These are phyloP conservation scores for Anas georgica DNA, from an alignment of 2,797 vertebrate species.

Conservation along the genomic window DNA sequence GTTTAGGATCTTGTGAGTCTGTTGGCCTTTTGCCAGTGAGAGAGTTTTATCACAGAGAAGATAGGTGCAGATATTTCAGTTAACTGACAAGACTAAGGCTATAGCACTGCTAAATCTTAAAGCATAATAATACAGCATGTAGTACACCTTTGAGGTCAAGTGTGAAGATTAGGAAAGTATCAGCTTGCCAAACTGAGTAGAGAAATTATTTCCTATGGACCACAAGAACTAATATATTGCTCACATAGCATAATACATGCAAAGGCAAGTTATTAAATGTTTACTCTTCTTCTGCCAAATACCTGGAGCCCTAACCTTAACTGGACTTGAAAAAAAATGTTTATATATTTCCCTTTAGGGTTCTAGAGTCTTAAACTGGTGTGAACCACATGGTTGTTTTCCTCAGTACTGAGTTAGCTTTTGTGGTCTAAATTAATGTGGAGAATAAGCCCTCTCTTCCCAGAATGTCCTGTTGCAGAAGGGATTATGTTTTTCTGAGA, in stretches of 20 bases:
- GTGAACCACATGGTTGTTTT: not conserved
- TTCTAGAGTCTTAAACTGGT: not conserved
- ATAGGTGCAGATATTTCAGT: not conserved
- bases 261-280: not conserved
- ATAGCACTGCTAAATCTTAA: not conserved
- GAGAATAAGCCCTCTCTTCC: not conserved
- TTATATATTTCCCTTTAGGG: not conserved
- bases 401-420: not conserved
- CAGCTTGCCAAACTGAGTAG: not conserved
- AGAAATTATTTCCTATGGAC: not conserved
- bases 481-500: not conserved
- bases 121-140: not conserved
- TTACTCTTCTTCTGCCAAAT: not conserved
- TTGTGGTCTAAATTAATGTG: not conserved
- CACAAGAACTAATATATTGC: not conserved
- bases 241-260: not conserved
- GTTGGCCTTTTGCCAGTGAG: not conserved
- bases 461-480: not conserved
- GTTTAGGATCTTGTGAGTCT: not conserved
- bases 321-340: not conserved
- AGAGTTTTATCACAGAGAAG: not conserved
- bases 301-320: slow-evolving; percentile 8
- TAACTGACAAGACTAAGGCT: not conserved
- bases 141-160: not conserved
- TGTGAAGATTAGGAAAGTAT: not conserved